Evolutionary conservation across 1,140 invertebrate genomes (phyloP).

Genomic region (Brachionus plicatilis): DNA sequence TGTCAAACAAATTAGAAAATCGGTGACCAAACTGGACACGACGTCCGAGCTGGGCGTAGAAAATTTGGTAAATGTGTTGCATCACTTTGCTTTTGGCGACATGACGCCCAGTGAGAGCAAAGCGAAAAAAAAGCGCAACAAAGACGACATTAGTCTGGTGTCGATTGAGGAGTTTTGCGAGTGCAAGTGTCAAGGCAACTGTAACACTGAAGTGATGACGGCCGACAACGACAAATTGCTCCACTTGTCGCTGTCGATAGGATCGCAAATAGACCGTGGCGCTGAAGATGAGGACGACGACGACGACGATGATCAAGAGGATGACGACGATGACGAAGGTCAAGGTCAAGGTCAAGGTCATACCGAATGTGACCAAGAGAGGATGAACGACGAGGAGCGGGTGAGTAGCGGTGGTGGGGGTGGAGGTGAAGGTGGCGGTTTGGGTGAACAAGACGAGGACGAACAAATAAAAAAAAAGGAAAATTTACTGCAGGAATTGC

Average conservation of each 20-base stretch:
- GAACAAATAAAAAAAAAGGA: slow-evolving; percentile 39
- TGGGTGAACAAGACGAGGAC: neutral
- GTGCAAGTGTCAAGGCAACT: slow-evolving; percentile 9
- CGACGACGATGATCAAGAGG: neutral
- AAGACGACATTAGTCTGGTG: neutral
- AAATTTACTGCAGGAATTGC: slow-evolving; percentile 6
- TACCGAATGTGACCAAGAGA: neutral
- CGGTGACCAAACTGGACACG: neutral
- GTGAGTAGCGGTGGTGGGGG: neutral
- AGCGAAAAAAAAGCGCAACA: neutral
- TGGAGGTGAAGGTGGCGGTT: neutral
- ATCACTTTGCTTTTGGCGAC: slow-evolving; percentile 30
- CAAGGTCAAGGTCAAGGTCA: neutral
- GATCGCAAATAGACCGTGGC: neutral
- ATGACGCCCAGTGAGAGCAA: neutral
- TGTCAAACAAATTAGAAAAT: slow-evolving; percentile 23
- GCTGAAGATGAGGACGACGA: neutral
- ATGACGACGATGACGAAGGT: neutral
- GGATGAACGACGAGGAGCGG: neutral
- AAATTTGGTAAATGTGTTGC: slow-evolving; percentile 36
- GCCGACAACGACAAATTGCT: neutral
- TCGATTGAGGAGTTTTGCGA: slow-evolving; percentile 8
- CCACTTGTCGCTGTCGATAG: neutral
- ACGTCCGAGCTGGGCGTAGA: slow-evolving; percentile 18
- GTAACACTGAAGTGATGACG: neutral